Evolutionary conservation across 2,888 invertebrate genomes (phyloP).

Genomic region (Drosophila colorata): DNA sequence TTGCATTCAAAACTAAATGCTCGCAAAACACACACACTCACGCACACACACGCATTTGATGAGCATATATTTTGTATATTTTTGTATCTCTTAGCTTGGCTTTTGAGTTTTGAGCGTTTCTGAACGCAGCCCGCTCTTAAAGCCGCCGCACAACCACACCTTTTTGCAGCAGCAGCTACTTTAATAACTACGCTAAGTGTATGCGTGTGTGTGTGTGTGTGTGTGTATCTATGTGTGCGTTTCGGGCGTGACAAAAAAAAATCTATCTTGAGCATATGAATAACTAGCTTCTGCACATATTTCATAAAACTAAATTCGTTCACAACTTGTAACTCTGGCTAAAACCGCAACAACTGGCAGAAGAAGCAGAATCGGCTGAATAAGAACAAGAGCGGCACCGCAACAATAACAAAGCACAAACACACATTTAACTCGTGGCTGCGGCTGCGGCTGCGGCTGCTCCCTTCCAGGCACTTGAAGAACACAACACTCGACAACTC

Average conservation of each 20-base stretch:
- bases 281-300: background rate
- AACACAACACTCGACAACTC: conserved; percentile 13
- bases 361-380: background rate
- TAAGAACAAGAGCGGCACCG: background rate
- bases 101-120: conserved; percentile 13
- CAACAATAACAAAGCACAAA: background rate
- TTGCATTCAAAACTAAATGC: conserved; percentile 22
- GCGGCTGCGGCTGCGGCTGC: background rate
- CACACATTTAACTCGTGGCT: conserved; percentile 25
- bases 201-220: conserved; percentile 7
- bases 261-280: background rate
- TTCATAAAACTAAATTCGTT: too few species aligned
- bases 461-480: conserved; percentile 23
- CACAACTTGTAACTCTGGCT: background rate
- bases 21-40: conserved; percentile 19
- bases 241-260: conserved; percentile 61
- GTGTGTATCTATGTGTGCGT: conserved; percentile 20
- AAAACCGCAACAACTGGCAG: background rate
- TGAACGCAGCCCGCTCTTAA: conserved; percentile 59
- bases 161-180: conserved; percentile 52
- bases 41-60: conserved; percentile 9
- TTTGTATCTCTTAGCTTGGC: conserved; percentile 60
- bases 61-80: conserved; percentile 5
- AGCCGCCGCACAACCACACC: conserved; percentile 72
- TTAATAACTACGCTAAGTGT: conserved; percentile 14